A percentile compares a stretch with the other conserved stretches of the same genome.
Conservation (phyloP, 2,113 vertebrate species). For the Rhipidura dahli region DNA sequence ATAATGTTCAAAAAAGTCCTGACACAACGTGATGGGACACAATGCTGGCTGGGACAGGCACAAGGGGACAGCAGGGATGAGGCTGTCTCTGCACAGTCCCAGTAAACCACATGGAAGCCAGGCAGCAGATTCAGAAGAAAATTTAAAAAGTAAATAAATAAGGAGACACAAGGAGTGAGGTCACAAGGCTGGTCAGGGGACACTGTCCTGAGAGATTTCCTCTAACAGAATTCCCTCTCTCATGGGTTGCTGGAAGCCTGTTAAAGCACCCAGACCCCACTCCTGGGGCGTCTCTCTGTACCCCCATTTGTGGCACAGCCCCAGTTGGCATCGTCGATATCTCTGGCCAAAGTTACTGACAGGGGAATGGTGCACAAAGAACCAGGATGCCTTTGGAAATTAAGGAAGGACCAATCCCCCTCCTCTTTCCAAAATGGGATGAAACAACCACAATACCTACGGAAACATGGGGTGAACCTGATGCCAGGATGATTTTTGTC, state of each 20-base stretch:
- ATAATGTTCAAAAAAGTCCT: neutral
- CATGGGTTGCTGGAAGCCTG: neutral
- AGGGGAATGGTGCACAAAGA: neutral
- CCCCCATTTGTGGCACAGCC: rapidly evolving
- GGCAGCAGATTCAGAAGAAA: neutral
- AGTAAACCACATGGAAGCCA: neutral
- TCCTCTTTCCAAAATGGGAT: neutral
- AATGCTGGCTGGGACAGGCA: neutral
- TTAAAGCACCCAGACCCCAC: neutral
- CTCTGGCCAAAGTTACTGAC: neutral
- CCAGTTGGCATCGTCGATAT: rapidly evolving
- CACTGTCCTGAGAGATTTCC: neutral
- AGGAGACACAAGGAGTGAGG: neutral
- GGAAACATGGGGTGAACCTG: neutral
- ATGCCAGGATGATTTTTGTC: too few relatives aligned
- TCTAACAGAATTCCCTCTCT: neutral
- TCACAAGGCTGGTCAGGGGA: neutral
- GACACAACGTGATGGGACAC: rapidly evolving
- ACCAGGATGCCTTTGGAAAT: neutral
- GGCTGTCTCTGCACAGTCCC: neutral
- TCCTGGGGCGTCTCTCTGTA: neutral
- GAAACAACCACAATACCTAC: neutral
- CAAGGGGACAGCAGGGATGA: neutral
- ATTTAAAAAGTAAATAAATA: neutral
- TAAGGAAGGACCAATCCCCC: neutral